These are phyloP conservation scores for Heterochromis multidens DNA, from an alignment of 2,113 vertebrate species.

Conservation along the genomic window DNA sequence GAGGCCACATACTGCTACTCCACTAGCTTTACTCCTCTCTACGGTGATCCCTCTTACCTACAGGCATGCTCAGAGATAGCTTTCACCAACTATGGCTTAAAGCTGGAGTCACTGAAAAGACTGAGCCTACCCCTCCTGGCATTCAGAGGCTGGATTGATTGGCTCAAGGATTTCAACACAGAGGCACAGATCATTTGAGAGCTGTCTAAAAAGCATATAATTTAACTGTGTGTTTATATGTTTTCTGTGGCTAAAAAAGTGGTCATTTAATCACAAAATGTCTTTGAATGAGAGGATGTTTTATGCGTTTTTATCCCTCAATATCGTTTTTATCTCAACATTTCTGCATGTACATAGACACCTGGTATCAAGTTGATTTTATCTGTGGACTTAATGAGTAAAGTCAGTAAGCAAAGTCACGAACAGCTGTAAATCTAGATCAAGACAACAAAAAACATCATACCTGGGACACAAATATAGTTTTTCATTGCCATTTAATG, in stretches of 20 bases:
- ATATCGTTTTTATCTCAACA: background rate
- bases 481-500: background rate
- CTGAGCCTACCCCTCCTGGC: background rate
- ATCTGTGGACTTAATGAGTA: constrained; percentile 4
- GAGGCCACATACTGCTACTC: constrained; percentile 13
- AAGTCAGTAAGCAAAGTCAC: background rate
- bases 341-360: background rate
- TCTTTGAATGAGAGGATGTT: background rate
- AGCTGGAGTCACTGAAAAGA: background rate
- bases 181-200: constrained; percentile 4
- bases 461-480: background rate
- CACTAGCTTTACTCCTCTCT: background rate
- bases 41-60: constrained; percentile 44
- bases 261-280: background rate
- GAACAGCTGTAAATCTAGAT: constrained; percentile 13
- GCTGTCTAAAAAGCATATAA: background rate
- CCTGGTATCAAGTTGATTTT: background rate
- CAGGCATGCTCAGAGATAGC: constrained; percentile 41
- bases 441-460: background rate
- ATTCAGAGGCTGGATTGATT: background rate
- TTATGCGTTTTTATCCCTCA: background rate
- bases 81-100: constrained; percentile 34
- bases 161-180: background rate
- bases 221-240: background rate
- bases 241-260: background rate